Percentiles rank a stretch among this genome's conserved stretches.
phyloP scores from a whole-genome alignment of 1,140 invertebrate species.

The Lethocerus indicus region DNA sequence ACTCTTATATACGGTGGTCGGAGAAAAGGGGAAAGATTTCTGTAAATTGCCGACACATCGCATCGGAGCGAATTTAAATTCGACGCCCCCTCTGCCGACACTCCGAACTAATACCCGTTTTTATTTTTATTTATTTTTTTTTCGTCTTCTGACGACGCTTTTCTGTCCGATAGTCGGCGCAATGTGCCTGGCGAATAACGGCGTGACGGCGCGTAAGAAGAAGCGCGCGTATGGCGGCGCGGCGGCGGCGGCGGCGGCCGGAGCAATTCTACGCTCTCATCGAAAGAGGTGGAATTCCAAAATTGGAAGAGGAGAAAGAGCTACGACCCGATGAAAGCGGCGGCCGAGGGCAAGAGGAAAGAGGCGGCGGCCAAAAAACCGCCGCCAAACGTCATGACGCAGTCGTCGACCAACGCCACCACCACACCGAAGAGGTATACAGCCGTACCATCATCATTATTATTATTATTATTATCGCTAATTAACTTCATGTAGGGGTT shows the following conservation, averaged over 20 bases:
- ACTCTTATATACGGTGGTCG: no score
- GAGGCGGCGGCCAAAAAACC: constrained; percentile 25
- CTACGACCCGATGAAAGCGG: constrained; percentile 79
- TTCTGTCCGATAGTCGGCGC: no score
- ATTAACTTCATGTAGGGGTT: not conserved
- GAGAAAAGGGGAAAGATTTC: no score
- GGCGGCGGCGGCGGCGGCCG: constrained; percentile 21
- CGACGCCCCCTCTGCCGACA: no score
- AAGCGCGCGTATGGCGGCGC: not conserved
- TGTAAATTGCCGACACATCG: no score
- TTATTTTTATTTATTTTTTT: no score
- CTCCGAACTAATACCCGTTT: no score
- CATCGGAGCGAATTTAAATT: no score
- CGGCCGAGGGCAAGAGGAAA: constrained; percentile 56
- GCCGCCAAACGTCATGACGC: constrained; percentile 21
- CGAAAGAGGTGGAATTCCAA: constrained; percentile 66
- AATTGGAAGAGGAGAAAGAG: constrained; percentile 83
- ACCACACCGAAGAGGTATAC: constrained; percentile 13
- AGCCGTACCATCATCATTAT: not conserved
- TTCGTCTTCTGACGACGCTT: no score
- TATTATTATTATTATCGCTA: not conserved
- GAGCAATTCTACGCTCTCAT: constrained; percentile 43
- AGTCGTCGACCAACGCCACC: constrained; percentile 22
- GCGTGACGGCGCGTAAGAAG: no score
- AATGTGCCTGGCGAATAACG: no score